phyloP scores from a whole-genome alignment of 53 echinoderm and acorn worm genomes.

The Holothuria leucospilota region DNA sequence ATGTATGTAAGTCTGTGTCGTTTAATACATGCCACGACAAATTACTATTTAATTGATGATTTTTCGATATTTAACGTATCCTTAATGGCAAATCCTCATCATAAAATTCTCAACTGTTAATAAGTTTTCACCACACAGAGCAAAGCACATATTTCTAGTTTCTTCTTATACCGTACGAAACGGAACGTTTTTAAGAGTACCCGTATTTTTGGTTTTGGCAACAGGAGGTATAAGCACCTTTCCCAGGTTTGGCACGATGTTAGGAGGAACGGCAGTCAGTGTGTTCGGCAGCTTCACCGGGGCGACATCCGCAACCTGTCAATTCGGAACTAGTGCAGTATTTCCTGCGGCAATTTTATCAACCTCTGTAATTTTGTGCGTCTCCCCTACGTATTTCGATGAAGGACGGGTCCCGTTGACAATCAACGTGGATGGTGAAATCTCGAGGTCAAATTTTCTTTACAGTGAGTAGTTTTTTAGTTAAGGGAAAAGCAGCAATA shows the following conservation, averaged over 20 bases:
- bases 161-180: no score
- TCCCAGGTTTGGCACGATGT: constrained; percentile 26
- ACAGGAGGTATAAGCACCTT: background rate
- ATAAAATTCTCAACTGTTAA: no score
- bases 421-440: background rate
- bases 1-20: no score
- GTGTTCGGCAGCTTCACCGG: background rate
- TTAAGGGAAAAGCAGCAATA: no score
- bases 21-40: no score
- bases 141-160: no score
- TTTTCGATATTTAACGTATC: no score
- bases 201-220: no score
- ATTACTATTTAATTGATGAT: no score
- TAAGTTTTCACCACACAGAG: no score
- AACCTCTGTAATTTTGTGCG: background rate
- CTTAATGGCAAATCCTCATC: no score
- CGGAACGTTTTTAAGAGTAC: no score
- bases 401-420: background rate
- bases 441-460: background rate
- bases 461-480: constrained; percentile 5
- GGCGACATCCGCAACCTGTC: background rate
- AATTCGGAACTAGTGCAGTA: background rate
- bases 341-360: background rate
- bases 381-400: constrained; percentile 21
- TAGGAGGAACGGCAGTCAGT: constrained; percentile 7